A percentile compares a stretch with the other conserved stretches of the same genome.
These are phyloP conservation scores for Ptyas mucosa DNA, from an alignment of 2,113 vertebrate species.

Conservation along the genomic window DNA sequence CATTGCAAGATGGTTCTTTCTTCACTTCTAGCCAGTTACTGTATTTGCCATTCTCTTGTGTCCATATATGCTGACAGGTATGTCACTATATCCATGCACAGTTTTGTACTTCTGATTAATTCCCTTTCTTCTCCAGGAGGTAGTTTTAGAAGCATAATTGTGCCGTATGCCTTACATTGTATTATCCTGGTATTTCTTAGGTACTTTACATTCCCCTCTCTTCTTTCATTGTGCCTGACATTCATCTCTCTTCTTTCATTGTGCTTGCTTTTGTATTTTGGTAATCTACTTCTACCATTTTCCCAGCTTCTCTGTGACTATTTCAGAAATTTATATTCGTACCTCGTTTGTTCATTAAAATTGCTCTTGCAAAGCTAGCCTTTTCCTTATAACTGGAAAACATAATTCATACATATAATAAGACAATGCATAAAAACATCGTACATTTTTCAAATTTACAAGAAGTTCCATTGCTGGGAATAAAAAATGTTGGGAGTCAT, in stretches of 20 bases:
- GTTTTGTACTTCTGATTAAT: neutral
- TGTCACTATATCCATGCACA: neutral
- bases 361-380: neutral
- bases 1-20: neutral
- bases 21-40: neutral
- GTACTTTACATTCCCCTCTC: neutral
- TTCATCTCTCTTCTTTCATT: neutral
- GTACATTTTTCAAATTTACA: neutral
- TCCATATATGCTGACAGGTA: neutral
- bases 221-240: neutral
- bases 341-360: neutral
- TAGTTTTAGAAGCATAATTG: neutral
- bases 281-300: neutral
- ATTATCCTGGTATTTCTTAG: neutral
- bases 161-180: neutral
- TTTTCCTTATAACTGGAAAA: neutral
- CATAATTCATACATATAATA: neutral
- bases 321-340: neutral
- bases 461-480: neutral
- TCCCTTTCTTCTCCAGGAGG: neutral
- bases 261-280: neutral
- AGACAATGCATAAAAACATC: neutral
- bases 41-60: neutral
- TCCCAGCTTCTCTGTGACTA: neutral
- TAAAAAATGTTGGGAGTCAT: neutral